Percentiles rank a stretch among this genome's conserved stretches.
Conservation (phyloP, 2,888 invertebrate genomes). For the Abscondita cerata region DNA sequence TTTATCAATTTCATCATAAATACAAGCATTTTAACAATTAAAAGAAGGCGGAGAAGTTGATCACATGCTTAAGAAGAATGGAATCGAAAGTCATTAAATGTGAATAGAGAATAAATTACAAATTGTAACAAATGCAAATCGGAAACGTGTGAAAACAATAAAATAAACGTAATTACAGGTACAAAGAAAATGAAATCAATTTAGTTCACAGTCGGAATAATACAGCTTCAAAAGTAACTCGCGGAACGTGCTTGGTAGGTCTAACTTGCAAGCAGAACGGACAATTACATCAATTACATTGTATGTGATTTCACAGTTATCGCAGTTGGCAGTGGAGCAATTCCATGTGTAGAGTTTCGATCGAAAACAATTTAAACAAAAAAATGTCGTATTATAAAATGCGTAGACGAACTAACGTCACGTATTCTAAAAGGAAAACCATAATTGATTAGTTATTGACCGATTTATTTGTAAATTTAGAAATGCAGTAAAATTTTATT, state of each 20-base stretch:
- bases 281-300: conserved; percentile 48
- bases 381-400: conserved; percentile 18
- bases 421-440: conserved; percentile 29
- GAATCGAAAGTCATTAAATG: no score
- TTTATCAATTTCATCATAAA: no score
- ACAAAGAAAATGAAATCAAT: conserved; percentile 28
- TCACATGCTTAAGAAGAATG: no score
- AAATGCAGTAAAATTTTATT: conserved; percentile 12
- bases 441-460: conserved; percentile 35
- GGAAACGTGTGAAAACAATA: conserved; percentile 44
- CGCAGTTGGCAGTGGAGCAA: conserved; percentile 39
- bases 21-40: no score
- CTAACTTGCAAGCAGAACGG: conserved; percentile 39
- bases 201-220: conserved; percentile 25
- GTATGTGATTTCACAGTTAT: conserved; percentile 50
- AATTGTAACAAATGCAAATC: conserved; percentile 11
- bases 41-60: no score
- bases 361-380: conserved; percentile 14
- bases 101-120: neutral
- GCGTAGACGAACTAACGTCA: conserved; percentile 34
- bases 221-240: conserved; percentile 36
- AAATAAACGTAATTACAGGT: conserved; percentile 28
- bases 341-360: conserved; percentile 14
- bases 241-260: conserved; percentile 43
- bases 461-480: conserved; percentile 27